phyloP scores from a whole-genome alignment of 2,888 invertebrate species.

The Chymomyza amoena region DNA sequence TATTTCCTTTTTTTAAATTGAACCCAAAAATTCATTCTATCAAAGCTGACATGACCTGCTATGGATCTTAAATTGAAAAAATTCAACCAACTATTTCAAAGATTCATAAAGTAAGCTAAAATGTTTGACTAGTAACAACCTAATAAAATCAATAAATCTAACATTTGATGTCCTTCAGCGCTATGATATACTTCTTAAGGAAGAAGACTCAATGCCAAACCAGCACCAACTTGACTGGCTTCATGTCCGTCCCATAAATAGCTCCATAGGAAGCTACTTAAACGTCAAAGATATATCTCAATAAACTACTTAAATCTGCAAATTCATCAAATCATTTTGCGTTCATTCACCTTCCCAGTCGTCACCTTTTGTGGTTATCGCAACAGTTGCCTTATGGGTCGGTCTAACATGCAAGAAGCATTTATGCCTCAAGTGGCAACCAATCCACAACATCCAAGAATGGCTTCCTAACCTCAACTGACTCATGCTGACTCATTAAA shows the following conservation, averaged over 20 bases:
- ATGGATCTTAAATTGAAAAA: no score
- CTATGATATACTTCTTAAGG: no score
- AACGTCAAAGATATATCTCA: background rate
- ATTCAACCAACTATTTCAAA: no score
- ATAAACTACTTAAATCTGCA: background rate
- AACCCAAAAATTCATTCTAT: no score
- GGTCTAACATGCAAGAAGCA: background rate
- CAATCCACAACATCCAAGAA: background rate
- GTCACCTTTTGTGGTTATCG: background rate
- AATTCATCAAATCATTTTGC: background rate
- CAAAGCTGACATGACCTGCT: no score
- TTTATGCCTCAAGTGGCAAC: background rate
- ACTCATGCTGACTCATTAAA: conserved; percentile 6
- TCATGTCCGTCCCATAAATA: background rate
- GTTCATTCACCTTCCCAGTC: background rate
- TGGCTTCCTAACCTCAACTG: background rate
- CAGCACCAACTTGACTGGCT: background rate
- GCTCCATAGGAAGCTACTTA: background rate
- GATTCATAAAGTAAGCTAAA: no score
- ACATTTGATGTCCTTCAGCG: no score
- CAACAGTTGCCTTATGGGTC: background rate
- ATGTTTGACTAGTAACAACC: no score
- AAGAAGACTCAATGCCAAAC: no score
- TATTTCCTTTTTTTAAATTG: no score
- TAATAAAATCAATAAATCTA: no score